Percentiles rank a stretch among this genome's conserved stretches.
Conservation (phyloP, 2,797 vertebrate species). For the Diceros bicornis region DNA sequence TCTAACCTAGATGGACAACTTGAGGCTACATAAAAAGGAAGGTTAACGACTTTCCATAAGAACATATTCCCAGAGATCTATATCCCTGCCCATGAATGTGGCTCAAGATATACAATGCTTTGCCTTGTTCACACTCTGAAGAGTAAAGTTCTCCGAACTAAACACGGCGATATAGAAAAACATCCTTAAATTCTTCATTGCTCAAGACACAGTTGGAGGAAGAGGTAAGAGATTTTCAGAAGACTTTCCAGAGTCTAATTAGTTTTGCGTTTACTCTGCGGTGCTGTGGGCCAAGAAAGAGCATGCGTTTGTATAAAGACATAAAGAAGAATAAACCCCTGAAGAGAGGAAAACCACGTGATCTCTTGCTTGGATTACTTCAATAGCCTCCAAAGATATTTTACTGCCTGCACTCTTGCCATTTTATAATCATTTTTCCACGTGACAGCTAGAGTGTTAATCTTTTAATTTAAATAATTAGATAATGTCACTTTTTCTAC, state of each 20-base stretch:
- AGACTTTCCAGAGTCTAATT: background rate
- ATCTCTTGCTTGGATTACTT: background rate
- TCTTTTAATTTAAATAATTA: background rate
- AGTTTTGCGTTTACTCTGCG: conserved; percentile 24
- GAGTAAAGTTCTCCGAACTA: background rate
- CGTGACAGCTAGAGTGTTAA: background rate
- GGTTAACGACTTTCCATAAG: background rate
- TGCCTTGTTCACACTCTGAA: background rate
- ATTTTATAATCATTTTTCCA: background rate
- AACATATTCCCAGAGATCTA: background rate
- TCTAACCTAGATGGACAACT: background rate
- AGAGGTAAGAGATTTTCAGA: background rate
- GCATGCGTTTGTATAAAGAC: background rate
- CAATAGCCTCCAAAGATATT: background rate
- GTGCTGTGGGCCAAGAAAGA: background rate
- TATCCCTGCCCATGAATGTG: background rate
- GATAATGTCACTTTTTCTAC: background rate
- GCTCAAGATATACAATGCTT: background rate
- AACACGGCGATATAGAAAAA: background rate
- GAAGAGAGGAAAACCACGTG: background rate
- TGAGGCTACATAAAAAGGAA: background rate
- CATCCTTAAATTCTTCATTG: background rate
- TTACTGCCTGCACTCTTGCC: background rate
- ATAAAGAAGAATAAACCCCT: background rate
- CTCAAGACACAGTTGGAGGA: background rate